Percentiles rank a stretch among this genome's conserved stretches.
Conservation (phyloP, 2,113 vertebrate genomes). For the Microtus richardsoni region DNA sequence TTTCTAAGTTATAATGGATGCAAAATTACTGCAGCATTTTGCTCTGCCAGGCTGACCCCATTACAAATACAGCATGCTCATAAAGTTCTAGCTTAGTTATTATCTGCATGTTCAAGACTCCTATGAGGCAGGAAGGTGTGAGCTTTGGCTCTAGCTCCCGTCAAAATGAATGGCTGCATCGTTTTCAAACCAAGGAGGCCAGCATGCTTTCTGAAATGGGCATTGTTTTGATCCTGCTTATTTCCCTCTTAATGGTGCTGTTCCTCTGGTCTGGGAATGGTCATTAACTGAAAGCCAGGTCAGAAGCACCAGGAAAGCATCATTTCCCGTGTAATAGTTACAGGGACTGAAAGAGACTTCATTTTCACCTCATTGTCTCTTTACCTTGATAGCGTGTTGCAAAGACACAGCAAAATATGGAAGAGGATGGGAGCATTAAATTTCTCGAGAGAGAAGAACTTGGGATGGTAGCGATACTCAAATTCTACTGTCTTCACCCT, state of each 20-base stretch:
- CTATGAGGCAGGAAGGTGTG: conserved; percentile 31
- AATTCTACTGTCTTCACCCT: neutral
- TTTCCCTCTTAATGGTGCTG: neutral
- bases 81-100: conserved; percentile 76
- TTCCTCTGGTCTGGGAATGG: neutral
- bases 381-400: neutral
- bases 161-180: conserved; percentile 36
- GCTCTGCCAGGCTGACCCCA: conserved; percentile 73
- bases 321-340: neutral
- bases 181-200: conserved; percentile 48
- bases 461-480: neutral
- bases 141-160: conserved; percentile 61
- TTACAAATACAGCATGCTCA: neutral
- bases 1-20: conserved; percentile 73
- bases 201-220: neutral
- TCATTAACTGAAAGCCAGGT: neutral
- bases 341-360: neutral
- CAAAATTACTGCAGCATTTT: conserved; percentile 72
- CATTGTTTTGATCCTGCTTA: conserved; percentile 2
- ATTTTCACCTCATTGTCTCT: neutral
- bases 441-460: neutral
- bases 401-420: neutral
- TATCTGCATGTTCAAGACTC: conserved; percentile 71
- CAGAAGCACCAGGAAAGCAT: neutral
- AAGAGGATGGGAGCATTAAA: neutral